Evolutionary conservation across 2,888 invertebrate species (phyloP).

Genomic region (Chouioia cunea): DNA sequence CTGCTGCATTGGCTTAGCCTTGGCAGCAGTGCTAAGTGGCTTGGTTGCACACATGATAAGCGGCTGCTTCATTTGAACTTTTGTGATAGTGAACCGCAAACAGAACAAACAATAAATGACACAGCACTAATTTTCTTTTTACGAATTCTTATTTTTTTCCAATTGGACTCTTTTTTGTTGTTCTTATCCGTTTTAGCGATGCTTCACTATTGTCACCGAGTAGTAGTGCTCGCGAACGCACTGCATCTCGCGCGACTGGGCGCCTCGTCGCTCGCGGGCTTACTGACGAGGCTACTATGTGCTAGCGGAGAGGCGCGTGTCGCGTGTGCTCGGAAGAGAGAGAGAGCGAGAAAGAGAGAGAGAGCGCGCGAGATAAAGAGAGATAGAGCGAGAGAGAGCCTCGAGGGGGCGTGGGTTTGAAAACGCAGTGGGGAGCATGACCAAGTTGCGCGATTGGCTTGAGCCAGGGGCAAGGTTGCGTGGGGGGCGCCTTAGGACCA

Average conservation of each 20-base stretch:
- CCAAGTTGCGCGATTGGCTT: conserved; percentile 53
- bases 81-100: not conserved
- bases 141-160: no score
- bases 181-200: no score
- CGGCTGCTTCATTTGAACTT: conserved; percentile 26
- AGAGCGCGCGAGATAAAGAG: conserved; percentile 9
- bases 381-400: conserved; percentile 28
- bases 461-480: conserved; percentile 46
- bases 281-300: conserved; percentile 57
- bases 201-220: not conserved
- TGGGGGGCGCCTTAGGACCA: conserved; percentile 57
- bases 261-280: conserved; percentile 63
- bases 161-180: no score
- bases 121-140: not conserved
- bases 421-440: conserved; percentile 48
- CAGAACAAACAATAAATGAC: not conserved
- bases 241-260: conserved; percentile 35
- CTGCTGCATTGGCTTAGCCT: conserved; percentile 1
- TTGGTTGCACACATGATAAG: conserved; percentile 63
- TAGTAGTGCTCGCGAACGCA: conserved; percentile 4
- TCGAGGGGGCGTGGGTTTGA: not conserved
- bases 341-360: not conserved
- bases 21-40: conserved; percentile 53
- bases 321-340: conserved; percentile 61
- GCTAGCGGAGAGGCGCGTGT: conserved; percentile 54